These are phyloP conservation scores for Haliaeetus leucogaster DNA, from an alignment of 2,113 vertebrate species.

Conservation along the genomic window DNA sequence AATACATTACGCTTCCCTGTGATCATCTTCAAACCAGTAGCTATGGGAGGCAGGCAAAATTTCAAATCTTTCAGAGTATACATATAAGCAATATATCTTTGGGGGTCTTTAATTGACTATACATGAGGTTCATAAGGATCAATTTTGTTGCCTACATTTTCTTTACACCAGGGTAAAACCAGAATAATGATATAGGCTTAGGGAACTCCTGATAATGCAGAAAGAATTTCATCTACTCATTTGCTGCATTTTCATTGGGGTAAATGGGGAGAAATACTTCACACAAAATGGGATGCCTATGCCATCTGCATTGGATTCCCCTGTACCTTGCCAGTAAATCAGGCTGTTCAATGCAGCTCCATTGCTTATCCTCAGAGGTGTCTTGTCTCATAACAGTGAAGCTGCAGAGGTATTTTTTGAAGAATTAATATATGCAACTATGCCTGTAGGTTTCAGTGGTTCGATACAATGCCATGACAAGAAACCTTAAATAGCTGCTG, in stretches of 20 bases:
- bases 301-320: neutral
- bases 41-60: neutral
- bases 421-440: neutral
- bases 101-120: neutral
- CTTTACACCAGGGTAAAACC: neutral
- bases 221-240: neutral
- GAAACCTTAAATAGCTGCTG: neutral
- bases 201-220: neutral
- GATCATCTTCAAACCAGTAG: neutral
- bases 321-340: neutral
- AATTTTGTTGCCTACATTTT: neutral
- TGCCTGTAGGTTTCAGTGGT: neutral
- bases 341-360: neutral
- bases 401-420: neutral
- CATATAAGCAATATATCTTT: fast-evolving
- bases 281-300: neutral
- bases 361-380: neutral
- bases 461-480: neutral
- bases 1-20: fast-evolving
- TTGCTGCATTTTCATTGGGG: neutral
- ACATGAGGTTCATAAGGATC: neutral
- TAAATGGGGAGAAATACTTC: neutral
- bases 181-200: neutral
- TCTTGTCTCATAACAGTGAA: neutral
- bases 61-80: neutral